Conservation (phyloP, 2,113 vertebrate genomes). For the Pardalotus punctatus region DNA sequence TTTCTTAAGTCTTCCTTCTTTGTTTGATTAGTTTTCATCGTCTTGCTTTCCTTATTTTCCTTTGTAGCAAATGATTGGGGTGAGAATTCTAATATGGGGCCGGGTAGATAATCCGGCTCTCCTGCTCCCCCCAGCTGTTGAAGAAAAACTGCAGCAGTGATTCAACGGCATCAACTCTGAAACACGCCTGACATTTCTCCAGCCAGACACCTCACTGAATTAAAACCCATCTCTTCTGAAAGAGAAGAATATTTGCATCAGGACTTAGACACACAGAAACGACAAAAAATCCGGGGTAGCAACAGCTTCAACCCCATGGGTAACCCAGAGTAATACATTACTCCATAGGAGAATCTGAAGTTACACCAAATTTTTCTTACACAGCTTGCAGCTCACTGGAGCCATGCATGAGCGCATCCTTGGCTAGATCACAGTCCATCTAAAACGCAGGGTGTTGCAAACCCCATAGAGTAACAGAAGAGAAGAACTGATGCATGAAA, state of each 20-base stretch:
- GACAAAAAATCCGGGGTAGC: not conserved
- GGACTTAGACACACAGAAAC: not conserved
- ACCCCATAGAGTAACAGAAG: not conserved
- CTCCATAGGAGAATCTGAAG: not conserved
- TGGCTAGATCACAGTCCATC: not conserved
- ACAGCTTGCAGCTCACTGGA: not conserved
- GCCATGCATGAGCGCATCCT: not conserved
- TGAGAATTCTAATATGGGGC: not conserved
- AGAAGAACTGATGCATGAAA: not conserved
- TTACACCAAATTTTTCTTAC: not conserved
- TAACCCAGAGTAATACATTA: not conserved
- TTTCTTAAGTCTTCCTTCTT: slow-evolving; percentile 48
- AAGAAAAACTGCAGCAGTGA: not conserved
- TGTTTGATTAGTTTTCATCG: slow-evolving; percentile 40
- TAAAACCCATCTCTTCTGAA: not conserved
- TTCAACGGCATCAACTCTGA: not conserved
- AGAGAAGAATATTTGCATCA: not conserved
- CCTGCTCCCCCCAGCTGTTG: slow-evolving; percentile 54
- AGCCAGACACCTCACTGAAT: not conserved
- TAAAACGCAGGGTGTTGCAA: not conserved
- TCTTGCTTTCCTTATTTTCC: slow-evolving; percentile 9
- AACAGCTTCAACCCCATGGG: not conserved
- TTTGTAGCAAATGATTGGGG: not conserved
- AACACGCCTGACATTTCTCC: not conserved
- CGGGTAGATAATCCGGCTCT: not conserved